Base-by-base conservation (phyloP, 30 jellyfish, hydroid and myxozoan genomes). In the Pelagia noctiluca region DNA sequence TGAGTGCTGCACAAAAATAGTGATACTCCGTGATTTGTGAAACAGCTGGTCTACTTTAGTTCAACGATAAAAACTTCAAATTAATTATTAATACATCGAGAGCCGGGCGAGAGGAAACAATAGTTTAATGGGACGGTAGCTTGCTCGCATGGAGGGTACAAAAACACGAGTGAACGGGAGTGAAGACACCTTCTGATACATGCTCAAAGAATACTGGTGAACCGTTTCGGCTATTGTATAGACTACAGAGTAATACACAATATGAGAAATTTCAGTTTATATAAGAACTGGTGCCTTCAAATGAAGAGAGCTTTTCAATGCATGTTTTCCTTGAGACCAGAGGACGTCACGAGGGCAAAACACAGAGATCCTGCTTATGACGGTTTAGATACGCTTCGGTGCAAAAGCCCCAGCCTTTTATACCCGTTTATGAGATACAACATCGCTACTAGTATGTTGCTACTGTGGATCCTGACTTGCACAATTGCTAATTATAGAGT, bases 171-270 rank as follows among this genome's bases (percentile, higher is more conserved):
- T 29, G 73, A 13, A 78, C 73, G 71, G 42, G 71, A 78, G 74
- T 37, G 89, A 21, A 63, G 63, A 36, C 63, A 75, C 37, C 37
- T 26, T 63, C n/a, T 61, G 75, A 30, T 78, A 23, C 63, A 63
- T 37, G 88, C 38, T 78, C 82, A 63, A 36, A 78, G 73, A 78
- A 78, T 78, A 38, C 31, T 63, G 89, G 71, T 78, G 89, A 60
- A 78, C 80, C 89, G 80, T 63, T 60, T 78, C 89, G 89, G 31
- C 82, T 79, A 62, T 79, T 79, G 89, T 79, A 37, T 63, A 16
- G 74, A 81, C 89, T 42, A 79, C 82, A 63, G 89, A 79, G 89
- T 29, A 46, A 79, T 63, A 79, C 65, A 79, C 82, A 79, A 79
- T 79, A 38, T 32, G 74, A 79, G 82, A 79, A 79, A 79, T 79